Evolutionary conservation across 1,140 invertebrate species (phyloP).

Genomic region (Pachyrhynchus sulphureomaculatus): DNA sequence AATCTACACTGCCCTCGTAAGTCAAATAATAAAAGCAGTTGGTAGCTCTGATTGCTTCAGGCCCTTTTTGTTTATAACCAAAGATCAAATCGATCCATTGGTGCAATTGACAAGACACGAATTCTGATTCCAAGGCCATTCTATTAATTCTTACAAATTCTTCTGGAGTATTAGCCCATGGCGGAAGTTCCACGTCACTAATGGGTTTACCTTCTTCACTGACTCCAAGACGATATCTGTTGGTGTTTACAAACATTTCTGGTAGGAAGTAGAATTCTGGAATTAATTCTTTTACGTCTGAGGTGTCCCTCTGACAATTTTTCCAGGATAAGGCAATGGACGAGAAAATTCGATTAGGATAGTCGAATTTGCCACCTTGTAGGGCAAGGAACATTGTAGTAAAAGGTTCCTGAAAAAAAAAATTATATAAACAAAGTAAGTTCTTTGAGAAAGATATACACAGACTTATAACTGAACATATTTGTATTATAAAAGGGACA

Average conservation of each 20-base stretch:
- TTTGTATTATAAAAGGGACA: too few species aligned
- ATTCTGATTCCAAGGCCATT: slow-evolving; percentile 98
- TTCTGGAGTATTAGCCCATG: slow-evolving; percentile 95
- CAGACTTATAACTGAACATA: too few species aligned
- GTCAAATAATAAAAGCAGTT: slow-evolving; percentile 99
- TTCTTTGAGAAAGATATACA: too few species aligned
- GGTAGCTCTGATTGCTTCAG: slow-evolving; percentile 93
- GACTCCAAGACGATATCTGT: slow-evolving; percentile 82
- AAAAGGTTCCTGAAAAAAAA: slow-evolving; percentile 77
- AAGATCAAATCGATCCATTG: slow-evolving; percentile 99
- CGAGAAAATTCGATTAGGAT: slow-evolving; percentile 94
- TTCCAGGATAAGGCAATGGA: slow-evolving; percentile 95
- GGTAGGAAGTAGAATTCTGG: slow-evolving; percentile 98
- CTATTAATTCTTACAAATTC: slow-evolving; percentile 97
- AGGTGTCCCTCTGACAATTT: slow-evolving; percentile 97
- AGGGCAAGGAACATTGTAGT: slow-evolving; percentile 97
- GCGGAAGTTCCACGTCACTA: slow-evolving; percentile 87
- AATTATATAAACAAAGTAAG: too few species aligned
- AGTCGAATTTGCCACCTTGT: slow-evolving; percentile 99
- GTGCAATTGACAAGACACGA: slow-evolving; percentile 98
- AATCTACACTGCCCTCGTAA: slow-evolving; percentile 95
- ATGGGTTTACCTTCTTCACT: slow-evolving; percentile 84
- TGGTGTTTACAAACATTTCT: slow-evolving; percentile 97
- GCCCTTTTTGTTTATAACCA: slow-evolving; percentile 98
- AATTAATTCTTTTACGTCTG: slow-evolving; percentile 98